Conservation (phyloP, 2,113 vertebrate species). For the Picathartes gymnocephalus region DNA sequence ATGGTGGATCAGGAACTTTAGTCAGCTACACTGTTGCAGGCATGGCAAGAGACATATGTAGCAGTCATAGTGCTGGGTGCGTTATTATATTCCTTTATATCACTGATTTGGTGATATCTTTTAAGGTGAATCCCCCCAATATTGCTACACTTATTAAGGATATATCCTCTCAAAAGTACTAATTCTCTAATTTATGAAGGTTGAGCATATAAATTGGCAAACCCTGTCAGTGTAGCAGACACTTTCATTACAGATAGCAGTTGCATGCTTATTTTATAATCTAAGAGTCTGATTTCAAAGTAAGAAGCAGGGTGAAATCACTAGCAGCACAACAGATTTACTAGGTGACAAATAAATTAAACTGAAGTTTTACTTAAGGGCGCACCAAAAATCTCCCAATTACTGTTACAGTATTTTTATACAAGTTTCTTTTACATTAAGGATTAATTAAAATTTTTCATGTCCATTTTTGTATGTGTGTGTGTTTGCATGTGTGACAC, state of each 20-base stretch:
- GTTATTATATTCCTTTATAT: background rate
- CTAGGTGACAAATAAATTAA: background rate
- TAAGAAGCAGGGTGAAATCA: background rate
- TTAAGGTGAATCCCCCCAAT: rapidly evolving
- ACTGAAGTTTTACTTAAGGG: background rate
- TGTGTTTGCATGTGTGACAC: background rate
- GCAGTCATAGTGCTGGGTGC: background rate
- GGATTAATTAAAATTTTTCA: background rate
- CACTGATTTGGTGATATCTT: background rate
- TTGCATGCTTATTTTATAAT: background rate
- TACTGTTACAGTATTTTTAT: background rate
- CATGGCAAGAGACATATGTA: background rate
- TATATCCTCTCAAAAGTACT: background rate
- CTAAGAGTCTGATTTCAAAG: background rate
- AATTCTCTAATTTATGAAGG: background rate
- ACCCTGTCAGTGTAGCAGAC: background rate
- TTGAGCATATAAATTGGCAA: background rate
- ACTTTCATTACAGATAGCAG: background rate
- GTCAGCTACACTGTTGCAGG: background rate
- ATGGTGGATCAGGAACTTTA: background rate
- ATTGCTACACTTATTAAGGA: background rate
- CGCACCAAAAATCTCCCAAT: background rate
- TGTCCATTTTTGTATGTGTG: background rate
- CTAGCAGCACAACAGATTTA: background rate
- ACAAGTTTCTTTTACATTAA: background rate